phyloP scores from a whole-genome alignment of 2,113 vertebrate species.

The Mellivora capensis region DNA sequence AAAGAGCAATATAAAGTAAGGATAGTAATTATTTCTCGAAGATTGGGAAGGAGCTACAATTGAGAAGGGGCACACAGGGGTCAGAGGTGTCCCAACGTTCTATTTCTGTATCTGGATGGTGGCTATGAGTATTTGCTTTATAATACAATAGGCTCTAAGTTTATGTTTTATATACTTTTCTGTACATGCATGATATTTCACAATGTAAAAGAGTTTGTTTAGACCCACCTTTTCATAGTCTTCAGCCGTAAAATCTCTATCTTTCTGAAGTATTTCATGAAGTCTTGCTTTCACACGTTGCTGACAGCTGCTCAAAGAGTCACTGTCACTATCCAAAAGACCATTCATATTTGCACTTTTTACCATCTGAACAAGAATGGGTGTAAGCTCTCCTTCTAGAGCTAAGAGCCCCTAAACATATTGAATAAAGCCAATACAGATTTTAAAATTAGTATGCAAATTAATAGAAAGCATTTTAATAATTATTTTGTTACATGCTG shows the following conservation, averaged over 20 bases:
- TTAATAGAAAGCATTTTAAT: not conserved
- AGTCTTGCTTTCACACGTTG: conserved; percentile 91
- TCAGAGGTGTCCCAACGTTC: not conserved
- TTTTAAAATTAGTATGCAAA: conserved; percentile 2
- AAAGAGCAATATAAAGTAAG: not conserved
- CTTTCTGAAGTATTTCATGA: conserved; percentile 92
- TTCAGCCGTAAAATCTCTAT: conserved; percentile 89
- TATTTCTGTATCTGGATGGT: not conserved
- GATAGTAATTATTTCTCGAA: not conserved
- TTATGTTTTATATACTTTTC: not conserved
- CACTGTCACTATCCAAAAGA: conserved; percentile 91
- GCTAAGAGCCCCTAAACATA: conserved; percentile 87
- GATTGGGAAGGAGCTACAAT: not conserved
- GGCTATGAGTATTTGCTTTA: not conserved
- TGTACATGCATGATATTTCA: not conserved
- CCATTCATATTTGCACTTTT: conserved; percentile 95
- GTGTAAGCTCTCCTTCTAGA: conserved; percentile 91
- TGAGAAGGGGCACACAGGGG: not conserved
- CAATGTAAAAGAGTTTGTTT: not conserved
- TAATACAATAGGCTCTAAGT: not conserved
- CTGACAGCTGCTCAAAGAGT: conserved; percentile 91
- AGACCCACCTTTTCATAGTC: conserved; percentile 90
- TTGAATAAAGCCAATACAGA: not conserved
- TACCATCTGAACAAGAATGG: conserved; percentile 94
- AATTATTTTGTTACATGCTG: not conserved